phyloP scores from a whole-genome alignment of 2,888 invertebrate genomes.

The Venusia cambrica region DNA sequence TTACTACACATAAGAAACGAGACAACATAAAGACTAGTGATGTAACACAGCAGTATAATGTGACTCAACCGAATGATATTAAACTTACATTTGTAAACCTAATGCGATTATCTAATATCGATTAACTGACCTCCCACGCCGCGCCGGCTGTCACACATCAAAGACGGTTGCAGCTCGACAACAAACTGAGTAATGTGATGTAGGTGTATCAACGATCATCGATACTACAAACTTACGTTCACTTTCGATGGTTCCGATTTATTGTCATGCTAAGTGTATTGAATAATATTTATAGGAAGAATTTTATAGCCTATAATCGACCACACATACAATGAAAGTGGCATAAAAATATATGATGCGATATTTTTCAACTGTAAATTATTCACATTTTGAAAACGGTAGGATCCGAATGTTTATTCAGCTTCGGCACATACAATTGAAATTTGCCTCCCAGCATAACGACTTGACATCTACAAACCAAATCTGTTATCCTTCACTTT shows the following conservation, averaged over 20 bases:
- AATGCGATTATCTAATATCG: slow-evolving; percentile 73
- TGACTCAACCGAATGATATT: slow-evolving; percentile 56
- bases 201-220: slow-evolving; percentile 49
- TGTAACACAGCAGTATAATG: slow-evolving; percentile 42
- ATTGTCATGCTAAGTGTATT: slow-evolving; percentile 40
- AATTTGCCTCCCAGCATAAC: slow-evolving; percentile 34
- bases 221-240: slow-evolving; percentile 41
- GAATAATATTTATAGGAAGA: slow-evolving; percentile 31
- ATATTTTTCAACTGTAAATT: slow-evolving; percentile 3
- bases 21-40: slow-evolving; percentile 32
- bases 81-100: slow-evolving; percentile 59
- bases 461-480: slow-evolving; percentile 51
- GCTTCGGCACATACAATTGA: slow-evolving; percentile 23
- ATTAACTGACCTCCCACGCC: slow-evolving; percentile 66
- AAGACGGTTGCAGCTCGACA: slow-evolving; percentile 30
- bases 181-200: slow-evolving; percentile 39
- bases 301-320: too few species aligned
- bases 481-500: slow-evolving; percentile 53
- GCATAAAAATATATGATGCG: too few species aligned
- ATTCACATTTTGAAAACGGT: too few species aligned
- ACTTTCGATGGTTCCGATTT: slow-evolving; percentile 40
- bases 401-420: slow-evolving; percentile 10
- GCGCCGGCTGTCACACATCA: slow-evolving; percentile 59
- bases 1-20: slow-evolving; percentile 21
- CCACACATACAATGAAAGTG: too few species aligned